A percentile compares a stretch with the other conserved stretches of the same genome.
phyloP scores from a whole-genome alignment of 2,113 vertebrate species.

The Hirundichthys speculiger region DNA sequence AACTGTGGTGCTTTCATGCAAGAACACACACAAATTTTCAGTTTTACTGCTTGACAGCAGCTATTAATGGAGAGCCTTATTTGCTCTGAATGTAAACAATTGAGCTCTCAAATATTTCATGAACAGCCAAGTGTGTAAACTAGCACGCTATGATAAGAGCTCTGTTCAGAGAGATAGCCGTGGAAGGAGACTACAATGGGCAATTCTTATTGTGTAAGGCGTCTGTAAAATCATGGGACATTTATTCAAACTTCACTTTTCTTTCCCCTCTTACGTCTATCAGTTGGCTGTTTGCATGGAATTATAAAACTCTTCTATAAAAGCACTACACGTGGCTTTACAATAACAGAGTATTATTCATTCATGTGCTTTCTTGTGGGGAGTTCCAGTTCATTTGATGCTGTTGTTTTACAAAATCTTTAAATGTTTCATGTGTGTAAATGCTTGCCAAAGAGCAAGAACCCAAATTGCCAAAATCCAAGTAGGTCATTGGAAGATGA shows the following conservation, averaged over 20 bases:
- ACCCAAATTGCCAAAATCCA: constrained; percentile 65
- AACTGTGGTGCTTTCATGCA: constrained; percentile 34
- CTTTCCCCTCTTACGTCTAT: constrained; percentile 27
- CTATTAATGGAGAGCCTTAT: constrained; percentile 71
- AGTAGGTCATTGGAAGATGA: constrained; percentile 73
- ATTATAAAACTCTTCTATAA: neutral
- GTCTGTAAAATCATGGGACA: constrained; percentile 58
- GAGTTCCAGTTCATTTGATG: constrained; percentile 50
- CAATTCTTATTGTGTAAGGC: constrained; percentile 44
- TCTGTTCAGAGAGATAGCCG: constrained; percentile 32
- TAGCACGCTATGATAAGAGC: constrained; percentile 54
- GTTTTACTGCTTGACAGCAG: constrained; percentile 55
- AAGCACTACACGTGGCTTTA: too few species aligned
- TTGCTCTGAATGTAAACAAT: constrained; percentile 73
- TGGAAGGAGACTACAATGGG: constrained; percentile 41
- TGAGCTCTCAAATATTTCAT: constrained; percentile 63
- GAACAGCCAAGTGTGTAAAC: constrained; percentile 66
- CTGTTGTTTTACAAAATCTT: constrained; percentile 52
- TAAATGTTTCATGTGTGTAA: constrained; percentile 55
- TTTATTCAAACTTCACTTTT: constrained; percentile 52
- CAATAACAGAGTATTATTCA: constrained; percentile 40
- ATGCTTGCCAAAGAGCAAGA: constrained; percentile 64
- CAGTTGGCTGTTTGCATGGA: constrained; percentile 19
- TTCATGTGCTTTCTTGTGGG: constrained; percentile 37
- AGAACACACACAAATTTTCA: constrained; percentile 30